These are phyloP conservation scores for Scaptomyza montana DNA, from an alignment of 1,140 invertebrate genomes.

Conservation along the genomic window DNA sequence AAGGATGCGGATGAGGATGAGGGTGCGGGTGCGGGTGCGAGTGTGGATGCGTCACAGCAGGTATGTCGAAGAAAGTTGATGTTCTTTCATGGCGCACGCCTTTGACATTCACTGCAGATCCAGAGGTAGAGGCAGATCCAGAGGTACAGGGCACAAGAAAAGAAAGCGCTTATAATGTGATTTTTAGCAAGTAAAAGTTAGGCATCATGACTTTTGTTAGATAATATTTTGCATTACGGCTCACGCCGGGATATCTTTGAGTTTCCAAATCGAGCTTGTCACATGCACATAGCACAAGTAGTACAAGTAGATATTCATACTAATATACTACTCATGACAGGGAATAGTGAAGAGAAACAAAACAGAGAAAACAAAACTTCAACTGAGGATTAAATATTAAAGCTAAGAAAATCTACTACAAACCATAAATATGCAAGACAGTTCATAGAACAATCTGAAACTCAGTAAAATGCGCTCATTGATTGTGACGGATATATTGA, in stretches of 20 bases:
- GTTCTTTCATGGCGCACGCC: constrained; percentile 83
- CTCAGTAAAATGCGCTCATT: too few species aligned
- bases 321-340: neutral
- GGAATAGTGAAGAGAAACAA: constrained; percentile 1
- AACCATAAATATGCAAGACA: too few species aligned
- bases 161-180: constrained; percentile 54
- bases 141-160: constrained; percentile 26
- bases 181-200: constrained; percentile 31
- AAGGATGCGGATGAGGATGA: constrained; percentile 55
- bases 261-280: constrained; percentile 70
- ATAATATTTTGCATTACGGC: constrained; percentile 77
- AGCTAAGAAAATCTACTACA: too few species aligned
- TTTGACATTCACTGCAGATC: constrained; percentile 79
- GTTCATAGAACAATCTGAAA: too few species aligned
- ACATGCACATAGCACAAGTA: constrained; percentile 50
- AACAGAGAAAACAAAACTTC: neutral
- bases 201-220: constrained; percentile 66
- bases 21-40: constrained; percentile 64
- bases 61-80: constrained; percentile 83
- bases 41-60: constrained; percentile 83
- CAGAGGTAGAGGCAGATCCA: constrained; percentile 31
- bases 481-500: too few species aligned
- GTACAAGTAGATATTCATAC: constrained; percentile 11
- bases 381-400: neutral
- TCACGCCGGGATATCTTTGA: constrained; percentile 74